Percentiles rank a stretch among this genome's conserved stretches.
These are phyloP conservation scores for Paracentrotus lividus DNA, from an alignment of 53 echinoderm and acorn worm genomes.

Conservation along the genomic window DNA sequence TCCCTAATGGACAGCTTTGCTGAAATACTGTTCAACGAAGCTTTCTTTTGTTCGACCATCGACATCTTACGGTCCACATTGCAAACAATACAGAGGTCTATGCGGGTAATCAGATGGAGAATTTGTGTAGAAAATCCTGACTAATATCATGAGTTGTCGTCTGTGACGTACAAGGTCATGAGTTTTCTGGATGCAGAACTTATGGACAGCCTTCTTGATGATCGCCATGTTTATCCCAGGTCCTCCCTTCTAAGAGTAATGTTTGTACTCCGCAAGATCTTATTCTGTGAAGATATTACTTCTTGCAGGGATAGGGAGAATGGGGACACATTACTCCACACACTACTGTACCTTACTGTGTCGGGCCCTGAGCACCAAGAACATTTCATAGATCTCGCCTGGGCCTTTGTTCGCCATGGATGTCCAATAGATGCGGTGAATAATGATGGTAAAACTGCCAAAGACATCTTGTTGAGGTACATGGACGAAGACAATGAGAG, in stretches of 20 bases:
- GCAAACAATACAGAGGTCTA: neutral
- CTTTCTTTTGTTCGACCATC: neutral
- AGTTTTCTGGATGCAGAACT: neutral
- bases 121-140: neutral
- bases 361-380: too few relatives aligned
- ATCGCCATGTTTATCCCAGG: too few relatives aligned
- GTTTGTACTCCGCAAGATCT: neutral
- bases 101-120: neutral
- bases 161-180: neutral
- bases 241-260: neutral
- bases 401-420: slow-evolving; percentile 8
- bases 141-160: too few relatives aligned
- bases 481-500: neutral
- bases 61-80: too few relatives aligned
- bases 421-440: slow-evolving; percentile 15
- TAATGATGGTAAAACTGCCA: neutral
- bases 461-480: neutral
- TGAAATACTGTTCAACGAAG: neutral
- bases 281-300: neutral
- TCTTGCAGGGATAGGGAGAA: neutral
- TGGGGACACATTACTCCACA: neutral
- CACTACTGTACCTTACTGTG: neutral
- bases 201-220: neutral
- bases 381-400: neutral
- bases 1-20: neutral